phyloP scores from a whole-genome alignment of 1,140 invertebrate genomes.

The Macrotrachela quadricornifera region DNA sequence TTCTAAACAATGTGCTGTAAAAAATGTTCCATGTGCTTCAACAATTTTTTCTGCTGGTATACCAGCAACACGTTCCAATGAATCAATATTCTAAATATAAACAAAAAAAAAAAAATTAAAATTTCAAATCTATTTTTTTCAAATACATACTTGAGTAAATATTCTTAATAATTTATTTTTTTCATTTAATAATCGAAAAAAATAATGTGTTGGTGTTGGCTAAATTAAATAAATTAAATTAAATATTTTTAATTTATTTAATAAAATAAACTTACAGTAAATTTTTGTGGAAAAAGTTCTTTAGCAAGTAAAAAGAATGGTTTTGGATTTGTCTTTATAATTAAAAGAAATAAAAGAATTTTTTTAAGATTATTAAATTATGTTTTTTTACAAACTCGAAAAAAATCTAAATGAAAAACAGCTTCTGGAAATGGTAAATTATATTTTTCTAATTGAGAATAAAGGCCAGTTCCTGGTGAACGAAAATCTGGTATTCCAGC shows the following conservation, averaged over 20 bases:
- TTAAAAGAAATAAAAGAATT: too few species aligned
- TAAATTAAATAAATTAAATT: neutral
- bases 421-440: slow-evolving; percentile 69
- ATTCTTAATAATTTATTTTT: slow-evolving; percentile 25
- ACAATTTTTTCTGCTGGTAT: slow-evolving; percentile 60
- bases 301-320: slow-evolving; percentile 30
- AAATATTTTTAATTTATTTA: too few species aligned
- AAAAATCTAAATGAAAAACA: slow-evolving; percentile 59
- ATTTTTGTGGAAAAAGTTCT: slow-evolving; percentile 31
- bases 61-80: slow-evolving; percentile 38
- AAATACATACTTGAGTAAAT: slow-evolving; percentile 25
- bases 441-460: slow-evolving; percentile 73
- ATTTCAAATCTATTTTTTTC: too few species aligned
- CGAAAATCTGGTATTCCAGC: slow-evolving; percentile 36
- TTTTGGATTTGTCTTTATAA: slow-evolving; percentile 21
- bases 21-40: slow-evolving; percentile 78
- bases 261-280: slow-evolving; percentile 4
- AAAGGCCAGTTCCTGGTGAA: slow-evolving; percentile 67
- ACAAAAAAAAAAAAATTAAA: too few species aligned
- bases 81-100: slow-evolving; percentile 24
- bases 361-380: too few species aligned
- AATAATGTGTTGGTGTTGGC: slow-evolving; percentile 31
- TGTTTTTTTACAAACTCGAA: slow-evolving; percentile 12
- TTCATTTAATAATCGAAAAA: slow-evolving; percentile 23
- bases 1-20: slow-evolving; percentile 61